These are phyloP conservation scores for Prorops nasuta DNA, from an alignment of 1,140 invertebrate species.

Conservation along the genomic window DNA sequence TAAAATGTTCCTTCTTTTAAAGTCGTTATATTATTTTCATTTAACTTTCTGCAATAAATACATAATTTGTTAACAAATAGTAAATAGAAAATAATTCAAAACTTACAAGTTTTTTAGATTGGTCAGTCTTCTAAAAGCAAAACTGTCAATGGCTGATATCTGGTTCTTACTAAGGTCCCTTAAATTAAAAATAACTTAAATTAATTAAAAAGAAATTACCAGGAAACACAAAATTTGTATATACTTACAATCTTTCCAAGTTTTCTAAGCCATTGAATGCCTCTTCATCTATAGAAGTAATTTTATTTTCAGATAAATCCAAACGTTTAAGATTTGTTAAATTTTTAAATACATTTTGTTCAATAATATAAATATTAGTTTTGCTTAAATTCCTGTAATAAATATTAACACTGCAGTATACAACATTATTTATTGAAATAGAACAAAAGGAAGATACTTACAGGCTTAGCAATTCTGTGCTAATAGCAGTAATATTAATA, in stretches of 20 bases:
- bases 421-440: background rate
- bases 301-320: slow-evolving; percentile 67
- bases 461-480: slow-evolving; percentile 47
- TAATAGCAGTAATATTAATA: slow-evolving; percentile 41
- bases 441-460: slow-evolving; percentile 22
- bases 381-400: slow-evolving; percentile 69
- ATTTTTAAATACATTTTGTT: slow-evolving; percentile 70
- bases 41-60: slow-evolving; percentile 44
- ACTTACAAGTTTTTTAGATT: slow-evolving; percentile 66
- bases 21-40: slow-evolving; percentile 42
- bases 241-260: slow-evolving; percentile 63
- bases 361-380: slow-evolving; percentile 74
- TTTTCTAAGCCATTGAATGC: slow-evolving; percentile 64
- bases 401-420: slow-evolving; percentile 1
- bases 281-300: slow-evolving; percentile 63
- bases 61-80: slow-evolving; percentile 1
- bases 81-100: background rate
- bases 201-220: slow-evolving; percentile 12
- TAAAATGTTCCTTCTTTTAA: slow-evolving; percentile 51
- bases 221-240: slow-evolving; percentile 9
- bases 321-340: slow-evolving; percentile 68
- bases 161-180: slow-evolving; percentile 78
- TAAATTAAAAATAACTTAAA: slow-evolving; percentile 32
- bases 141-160: slow-evolving; percentile 70
- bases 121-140: slow-evolving; percentile 69